Conservation (phyloP, 2,797 vertebrate genomes). For the Masticophis lateralis region DNA sequence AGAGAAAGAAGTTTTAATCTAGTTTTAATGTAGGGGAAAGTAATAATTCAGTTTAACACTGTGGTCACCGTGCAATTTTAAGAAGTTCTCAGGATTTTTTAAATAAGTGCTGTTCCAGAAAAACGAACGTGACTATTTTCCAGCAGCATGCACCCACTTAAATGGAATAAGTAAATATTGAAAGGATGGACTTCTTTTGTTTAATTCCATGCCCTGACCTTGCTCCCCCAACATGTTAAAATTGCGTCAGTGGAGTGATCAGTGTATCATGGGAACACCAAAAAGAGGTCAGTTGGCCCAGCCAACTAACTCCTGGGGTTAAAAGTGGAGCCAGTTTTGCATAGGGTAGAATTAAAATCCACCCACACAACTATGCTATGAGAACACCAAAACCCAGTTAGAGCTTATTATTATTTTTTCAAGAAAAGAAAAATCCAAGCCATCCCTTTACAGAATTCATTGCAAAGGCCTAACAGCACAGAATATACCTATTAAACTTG, state of each 20-base stretch:
- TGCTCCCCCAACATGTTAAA: not conserved
- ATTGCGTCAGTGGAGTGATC: not conserved
- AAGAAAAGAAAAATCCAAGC: not conserved
- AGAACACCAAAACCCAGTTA: not conserved
- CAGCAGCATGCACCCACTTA: not conserved
- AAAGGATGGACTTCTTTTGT: not conserved
- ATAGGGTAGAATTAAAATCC: not conserved
- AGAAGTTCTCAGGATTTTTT: not conserved
- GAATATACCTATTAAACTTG: not conserved
- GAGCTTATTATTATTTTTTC: not conserved
- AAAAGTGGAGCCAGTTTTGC: not conserved
- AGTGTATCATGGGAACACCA: not conserved
- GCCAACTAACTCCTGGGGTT: not conserved
- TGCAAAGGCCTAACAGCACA: not conserved
- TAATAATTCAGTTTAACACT: not conserved
- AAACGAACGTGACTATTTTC: not conserved
- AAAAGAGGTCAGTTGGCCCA: not conserved
- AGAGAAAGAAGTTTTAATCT: not conserved
- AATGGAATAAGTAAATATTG: not conserved
- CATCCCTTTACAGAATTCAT: not conserved
- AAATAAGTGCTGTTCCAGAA: not conserved
- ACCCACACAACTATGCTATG: not conserved
- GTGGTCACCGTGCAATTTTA: not conserved
- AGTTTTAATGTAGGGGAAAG: not conserved
- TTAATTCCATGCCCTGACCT: not conserved